Conservation (phyloP, 1,140 invertebrate genomes). For the Brachionus koreanus region DNA sequence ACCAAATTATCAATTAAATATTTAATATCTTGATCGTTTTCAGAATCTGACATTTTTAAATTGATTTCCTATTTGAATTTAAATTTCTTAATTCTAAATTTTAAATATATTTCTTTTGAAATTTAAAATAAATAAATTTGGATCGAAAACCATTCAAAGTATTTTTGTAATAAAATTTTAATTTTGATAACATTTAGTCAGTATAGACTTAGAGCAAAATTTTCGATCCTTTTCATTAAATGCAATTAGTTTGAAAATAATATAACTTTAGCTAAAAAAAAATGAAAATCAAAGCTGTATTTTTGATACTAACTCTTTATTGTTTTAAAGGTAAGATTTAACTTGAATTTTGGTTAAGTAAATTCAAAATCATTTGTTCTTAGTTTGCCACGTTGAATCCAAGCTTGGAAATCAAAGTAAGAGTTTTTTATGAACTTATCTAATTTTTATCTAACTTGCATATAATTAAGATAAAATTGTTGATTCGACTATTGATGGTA, state of each 20-base stretch:
- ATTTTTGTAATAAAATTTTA: too few species aligned
- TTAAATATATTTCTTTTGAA: too few species aligned
- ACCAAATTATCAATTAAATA: constrained; percentile 28
- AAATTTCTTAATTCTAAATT: neutral
- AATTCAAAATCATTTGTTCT: neutral
- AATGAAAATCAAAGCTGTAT: neutral
- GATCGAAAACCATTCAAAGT: too few species aligned
- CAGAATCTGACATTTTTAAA: neutral
- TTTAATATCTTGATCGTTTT: neutral
- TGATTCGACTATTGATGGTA: neutral
- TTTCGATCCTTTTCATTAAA: neutral
- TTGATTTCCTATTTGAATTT: neutral
- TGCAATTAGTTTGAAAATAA: neutral
- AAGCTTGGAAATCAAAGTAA: neutral
- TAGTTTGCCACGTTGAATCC: neutral
- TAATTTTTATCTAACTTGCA: neutral
- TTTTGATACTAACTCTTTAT: neutral
- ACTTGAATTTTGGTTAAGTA: neutral
- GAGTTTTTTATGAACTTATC: neutral
- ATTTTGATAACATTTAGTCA: too few species aligned
- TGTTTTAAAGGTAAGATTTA: neutral
- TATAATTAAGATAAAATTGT: neutral
- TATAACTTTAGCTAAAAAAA: neutral
- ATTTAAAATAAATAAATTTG: too few species aligned
- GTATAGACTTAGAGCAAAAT: too few species aligned